A percentile compares a stretch with the other conserved stretches of the same genome.
phyloP scores from a whole-genome alignment of 2,888 invertebrate genomes.

The Adela reaumurella region DNA sequence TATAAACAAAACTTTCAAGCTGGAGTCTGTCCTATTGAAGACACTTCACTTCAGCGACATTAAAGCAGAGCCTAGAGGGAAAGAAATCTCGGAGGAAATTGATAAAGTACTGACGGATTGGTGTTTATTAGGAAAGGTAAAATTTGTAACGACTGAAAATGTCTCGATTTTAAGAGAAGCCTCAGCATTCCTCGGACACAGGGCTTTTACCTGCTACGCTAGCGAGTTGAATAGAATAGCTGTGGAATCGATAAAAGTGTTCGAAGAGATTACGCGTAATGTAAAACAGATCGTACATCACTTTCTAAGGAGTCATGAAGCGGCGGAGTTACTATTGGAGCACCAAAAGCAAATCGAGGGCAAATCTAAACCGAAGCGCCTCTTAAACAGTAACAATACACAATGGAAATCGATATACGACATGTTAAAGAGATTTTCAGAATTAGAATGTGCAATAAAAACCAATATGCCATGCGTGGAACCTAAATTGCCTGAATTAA shows the following conservation, averaged over 20 bases:
- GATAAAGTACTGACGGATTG: not conserved
- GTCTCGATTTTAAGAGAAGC: not conserved
- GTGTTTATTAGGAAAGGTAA: not conserved
- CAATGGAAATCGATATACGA: not conserved
- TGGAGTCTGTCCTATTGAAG: not conserved
- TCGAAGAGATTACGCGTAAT: not conserved
- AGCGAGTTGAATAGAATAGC: not conserved
- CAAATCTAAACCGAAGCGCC: not conserved
- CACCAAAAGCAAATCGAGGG: not conserved
- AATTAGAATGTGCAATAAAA: not conserved
- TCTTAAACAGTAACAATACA: not conserved
- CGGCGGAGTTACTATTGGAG: not conserved
- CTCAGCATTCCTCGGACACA: not conserved
- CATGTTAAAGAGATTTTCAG: not conserved
- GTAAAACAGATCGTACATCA: not conserved
- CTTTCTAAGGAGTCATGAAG: not conserved
- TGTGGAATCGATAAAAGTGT: not conserved
- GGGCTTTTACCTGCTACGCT: not conserved
- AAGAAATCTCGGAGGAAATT: not conserved
- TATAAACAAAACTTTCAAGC: not conserved
- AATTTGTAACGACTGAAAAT: not conserved
- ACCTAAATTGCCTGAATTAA: not conserved
- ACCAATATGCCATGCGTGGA: not conserved
- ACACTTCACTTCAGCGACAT: not conserved
- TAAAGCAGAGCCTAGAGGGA: not conserved